phyloP scores from a whole-genome alignment of 2,113 vertebrate genomes.

The Triplophysa dalaica region DNA sequence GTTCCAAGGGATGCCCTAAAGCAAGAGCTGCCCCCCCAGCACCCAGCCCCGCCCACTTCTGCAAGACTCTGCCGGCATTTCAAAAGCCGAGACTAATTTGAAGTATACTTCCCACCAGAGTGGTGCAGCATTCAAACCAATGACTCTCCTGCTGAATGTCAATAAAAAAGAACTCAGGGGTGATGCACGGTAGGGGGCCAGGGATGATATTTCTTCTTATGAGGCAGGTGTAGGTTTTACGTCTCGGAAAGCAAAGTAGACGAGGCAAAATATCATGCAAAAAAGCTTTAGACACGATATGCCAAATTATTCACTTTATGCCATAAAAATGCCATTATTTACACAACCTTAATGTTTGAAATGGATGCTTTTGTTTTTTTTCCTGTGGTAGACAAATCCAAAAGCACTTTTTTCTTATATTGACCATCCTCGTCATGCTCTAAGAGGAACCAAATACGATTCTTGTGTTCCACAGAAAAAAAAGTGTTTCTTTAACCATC shows the following conservation, averaged over 20 bases:
- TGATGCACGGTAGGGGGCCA: slow-evolving; percentile 47
- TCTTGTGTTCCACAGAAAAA: too few species aligned
- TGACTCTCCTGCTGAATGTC: slow-evolving; percentile 57
- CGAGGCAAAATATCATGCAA: background rate
- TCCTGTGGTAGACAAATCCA: background rate
- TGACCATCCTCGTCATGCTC: background rate
- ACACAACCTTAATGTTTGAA: background rate
- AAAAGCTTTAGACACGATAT: background rate
- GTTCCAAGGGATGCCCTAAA: slow-evolving; percentile 66
- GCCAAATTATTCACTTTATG: background rate
- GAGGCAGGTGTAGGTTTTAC: slow-evolving; percentile 19
- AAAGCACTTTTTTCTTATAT: background rate
- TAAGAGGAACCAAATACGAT: background rate
- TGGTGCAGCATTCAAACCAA: slow-evolving; percentile 57
- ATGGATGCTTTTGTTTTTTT: background rate
- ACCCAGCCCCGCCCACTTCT: slow-evolving; percentile 59
- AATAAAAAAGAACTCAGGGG: slow-evolving; percentile 50
- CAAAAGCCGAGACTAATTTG: slow-evolving; percentile 61
- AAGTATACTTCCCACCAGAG: slow-evolving; percentile 62
- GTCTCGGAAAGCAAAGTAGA: background rate
- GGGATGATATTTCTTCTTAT: background rate
- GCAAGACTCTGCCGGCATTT: slow-evolving; percentile 59
- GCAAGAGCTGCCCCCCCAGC: slow-evolving; percentile 57
- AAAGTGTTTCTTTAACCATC: too few species aligned
- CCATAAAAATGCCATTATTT: background rate